Evolutionary conservation across 2,888 invertebrate genomes (phyloP), one percentile per base, ranked within the genome.

Genomic region (Diloba caeruleocephala): DNA sequence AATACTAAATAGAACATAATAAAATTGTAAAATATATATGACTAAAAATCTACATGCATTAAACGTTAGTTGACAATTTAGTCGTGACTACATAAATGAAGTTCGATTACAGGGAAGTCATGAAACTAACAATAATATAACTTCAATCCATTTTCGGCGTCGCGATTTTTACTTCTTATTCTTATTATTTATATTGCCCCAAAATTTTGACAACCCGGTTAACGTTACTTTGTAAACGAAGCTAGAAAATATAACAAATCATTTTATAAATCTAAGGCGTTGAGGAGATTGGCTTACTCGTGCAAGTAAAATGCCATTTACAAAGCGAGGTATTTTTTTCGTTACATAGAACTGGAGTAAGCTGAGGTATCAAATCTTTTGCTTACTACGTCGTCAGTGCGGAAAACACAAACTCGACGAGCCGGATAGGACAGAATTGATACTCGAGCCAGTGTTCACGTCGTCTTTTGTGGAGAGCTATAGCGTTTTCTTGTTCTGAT

Each of bases 401-500:
- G 54, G 62, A 67, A 71, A 71, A 59, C 48, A 69, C 49, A 56
- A 56, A 60, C 38, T 45, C 64, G 59, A 46, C 45, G 45, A 61
- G 57, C 48, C 56, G 72, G 62, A 76, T 65, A 69, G 68, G 52
- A 62, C 45, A 69, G 71, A 76, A 79, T 78, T 76, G 81, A 78
- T 74, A 76, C 79, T 79, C 64, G 68, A 79, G 72, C 59, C 60
- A 74, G 76, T 75, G 72, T 79, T 78, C 75, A 70, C 79, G 74
- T 78, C 68, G 54, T 69, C n/a, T n/a, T n/a, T 57, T 81, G 80
- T 80, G 74, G 78, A 83, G 81, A 82, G 80, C 80, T 84, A 82
- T 84, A 81, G 79, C 78, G 76, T 80, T 83, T 79, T 78, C 81
- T 82, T 72, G 76, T 78, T 71, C 74, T 21, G 21, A 21, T 5